A percentile compares a stretch with the other conserved stretches of the same genome.
Conservation (phyloP, 2,888 invertebrate genomes). For the Cyrtodaria siliqua region DNA sequence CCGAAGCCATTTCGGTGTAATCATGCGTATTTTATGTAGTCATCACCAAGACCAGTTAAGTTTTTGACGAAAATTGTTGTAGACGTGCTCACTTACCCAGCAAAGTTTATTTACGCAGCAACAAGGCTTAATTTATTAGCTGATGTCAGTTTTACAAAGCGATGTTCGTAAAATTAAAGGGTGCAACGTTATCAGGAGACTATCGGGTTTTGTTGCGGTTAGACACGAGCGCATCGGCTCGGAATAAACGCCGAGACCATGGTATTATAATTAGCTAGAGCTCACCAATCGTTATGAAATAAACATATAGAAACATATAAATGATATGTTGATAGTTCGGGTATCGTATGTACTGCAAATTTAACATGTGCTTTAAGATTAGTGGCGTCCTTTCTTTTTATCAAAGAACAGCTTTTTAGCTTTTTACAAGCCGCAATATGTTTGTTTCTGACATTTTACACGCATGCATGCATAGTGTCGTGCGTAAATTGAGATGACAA, state of each 20-base stretch:
- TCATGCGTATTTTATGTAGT: conserved; percentile 42
- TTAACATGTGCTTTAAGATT: too few species aligned
- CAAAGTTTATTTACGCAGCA: conserved; percentile 47
- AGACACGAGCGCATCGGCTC: not conserved
- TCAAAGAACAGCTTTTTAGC: too few species aligned
- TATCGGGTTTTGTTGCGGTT: conserved; percentile 13
- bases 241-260: conserved; percentile 7
- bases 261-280: too few species aligned
- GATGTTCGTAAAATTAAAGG: conserved; percentile 44
- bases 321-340: too few species aligned
- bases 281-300: too few species aligned
- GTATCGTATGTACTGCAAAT: too few species aligned
- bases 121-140: conserved; percentile 40
- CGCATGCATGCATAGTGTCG: too few species aligned
- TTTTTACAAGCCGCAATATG: too few species aligned
- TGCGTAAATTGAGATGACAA: too few species aligned
- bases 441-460: too few species aligned
- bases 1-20: conserved; percentile 41
- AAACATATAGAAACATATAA: too few species aligned
- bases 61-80: conserved; percentile 40
- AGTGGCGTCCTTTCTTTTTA: too few species aligned
- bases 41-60: conserved; percentile 33
- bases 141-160: conserved; percentile 48
- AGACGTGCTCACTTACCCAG: conserved; percentile 46
- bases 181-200: conserved; percentile 1